Evolutionary conservation across 1,140 invertebrate genomes (phyloP), one percentile per base, ranked within the genome.

Genomic region (Drosophila quadrilineata): DNA sequence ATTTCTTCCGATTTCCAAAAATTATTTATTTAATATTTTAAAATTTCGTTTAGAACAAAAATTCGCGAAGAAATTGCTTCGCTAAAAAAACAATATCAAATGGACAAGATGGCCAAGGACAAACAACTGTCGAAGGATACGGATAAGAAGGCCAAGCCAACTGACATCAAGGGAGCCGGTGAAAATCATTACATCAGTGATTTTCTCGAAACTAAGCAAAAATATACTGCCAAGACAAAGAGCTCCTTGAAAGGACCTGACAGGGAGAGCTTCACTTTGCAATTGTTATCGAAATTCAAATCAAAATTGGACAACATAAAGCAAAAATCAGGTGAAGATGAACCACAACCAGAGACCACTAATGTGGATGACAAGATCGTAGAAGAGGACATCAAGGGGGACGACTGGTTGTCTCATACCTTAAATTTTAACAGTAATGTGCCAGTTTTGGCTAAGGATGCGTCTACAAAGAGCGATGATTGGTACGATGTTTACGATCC

Each of bases 401-500:
- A 92, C 53, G 94, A 91, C 21, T 92, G 93, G 97, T 91, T 98
- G 87, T 91, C 92, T 3, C 96, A 98, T 86, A 93, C 92, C 28
- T 91, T 99, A 6, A 91, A 93, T 8, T 97, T 96, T 87, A 94
- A 96, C 65, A 94, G 95, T 6, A 92, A 93, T 59, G 91, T 90
- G 0, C 93, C 94, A 0, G 93, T 96, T 10, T 91, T 98, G 48
- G 98, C 98, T 0, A 97, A 98, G 88, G 98, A 99, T 92, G 98
- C 98, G 0, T 99, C 96, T 73, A 96, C 94, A 3, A 97, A 97
- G 88, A 93, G 94, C 52, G 95, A 97, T 75, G 97, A 99, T 88
- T 98, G 98, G 96, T 99, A 98, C 89, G 97, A 98, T 82, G 97
- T 98, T 56, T 95, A 95, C 84, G 98, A 99, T 91, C 98, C 98